A percentile compares a stretch with the other conserved stretches of the same genome.
phyloP scores from a whole-genome alignment of 2,888 invertebrate species.

The Hanleya hanleyi region DNA sequence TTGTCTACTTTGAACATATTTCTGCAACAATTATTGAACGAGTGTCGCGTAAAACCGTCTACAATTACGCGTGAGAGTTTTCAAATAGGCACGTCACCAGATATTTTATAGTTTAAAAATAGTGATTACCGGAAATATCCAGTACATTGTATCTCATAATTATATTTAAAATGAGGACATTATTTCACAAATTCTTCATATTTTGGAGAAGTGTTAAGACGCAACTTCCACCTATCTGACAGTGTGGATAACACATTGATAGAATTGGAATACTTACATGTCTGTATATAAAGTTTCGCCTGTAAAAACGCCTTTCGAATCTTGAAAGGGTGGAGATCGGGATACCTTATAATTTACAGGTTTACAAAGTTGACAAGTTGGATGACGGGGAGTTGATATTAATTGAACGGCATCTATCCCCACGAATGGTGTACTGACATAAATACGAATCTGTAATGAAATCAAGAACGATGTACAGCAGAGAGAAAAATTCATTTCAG shows the following conservation, averaged over 20 bases:
- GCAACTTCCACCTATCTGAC: no score
- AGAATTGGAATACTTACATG: constrained; percentile 33
- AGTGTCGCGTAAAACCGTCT: no score
- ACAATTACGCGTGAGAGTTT: no score
- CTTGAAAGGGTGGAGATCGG: constrained; percentile 49
- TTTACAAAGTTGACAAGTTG: constrained; percentile 47
- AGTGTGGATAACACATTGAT: not conserved
- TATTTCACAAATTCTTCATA: no score
- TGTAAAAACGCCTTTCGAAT: not conserved
- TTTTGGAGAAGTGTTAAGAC: no score
- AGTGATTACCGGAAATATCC: not conserved
- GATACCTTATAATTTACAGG: constrained; percentile 48
- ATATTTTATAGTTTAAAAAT: not conserved
- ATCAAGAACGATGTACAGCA: not conserved
- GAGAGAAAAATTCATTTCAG: not conserved
- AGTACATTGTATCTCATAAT: no score
- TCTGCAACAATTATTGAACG: no score
- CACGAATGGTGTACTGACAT: constrained; percentile 48
- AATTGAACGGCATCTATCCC: constrained; percentile 63
- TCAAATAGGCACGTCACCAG: no score
- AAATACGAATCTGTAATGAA: constrained; percentile 48
- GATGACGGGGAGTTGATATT: constrained; percentile 41
- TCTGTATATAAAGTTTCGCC: constrained; percentile 41
- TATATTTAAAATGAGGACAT: no score
- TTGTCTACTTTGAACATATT: no score